Evolutionary conservation across 1,140 invertebrate species (phyloP), one percentile per base, ranked within the genome.

Genomic region (Aphaenogaster floridana): DNA sequence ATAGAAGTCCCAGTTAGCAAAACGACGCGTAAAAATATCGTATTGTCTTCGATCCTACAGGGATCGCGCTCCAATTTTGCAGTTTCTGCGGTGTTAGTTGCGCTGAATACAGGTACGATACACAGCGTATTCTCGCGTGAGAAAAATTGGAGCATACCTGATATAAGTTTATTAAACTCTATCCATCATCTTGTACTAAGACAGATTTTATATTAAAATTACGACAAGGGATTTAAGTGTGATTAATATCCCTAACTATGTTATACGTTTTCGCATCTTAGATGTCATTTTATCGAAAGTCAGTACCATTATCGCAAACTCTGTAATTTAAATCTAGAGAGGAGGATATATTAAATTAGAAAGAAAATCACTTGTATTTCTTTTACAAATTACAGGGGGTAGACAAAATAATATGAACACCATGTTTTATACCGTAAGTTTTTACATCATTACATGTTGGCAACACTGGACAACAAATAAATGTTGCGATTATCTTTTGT

Each of bases 131-230:
- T 76, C 69, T 74, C 68, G 54, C 42, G 69, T 61, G 54, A 74
- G 28, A 74, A 84, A 84, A 72, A 84, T 50, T 84, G 54, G 54
- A 50, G n/a, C 54, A 28, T 45, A 48, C 52, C 39, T 83, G 80
- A 74, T 74, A 48, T 83, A 84, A 84, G 80, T 84, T 83, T 84
- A 74, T 84, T 74, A 74, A 84, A 74, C 80, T 74, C 69, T 74
- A 74, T 74, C 54, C 54, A 74, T 74, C 69, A 84, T 76, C 80
- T 74, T 50, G n/a, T 45, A 84, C 69, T 39, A 76, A 76, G 80
- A 84, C 54, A 59, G 54, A 76, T 84, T 84, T 84, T 84, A 74
- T 45, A 48, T 74, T 84, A 84, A 76, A 84, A 84, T 74, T 61
- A 74, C 42, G 80, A 74, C 52, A 83, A 69, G 34, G 28, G 11